Conservation (phyloP, 2,113 vertebrate genomes). For the Hippopotamus amphibius region DNA sequence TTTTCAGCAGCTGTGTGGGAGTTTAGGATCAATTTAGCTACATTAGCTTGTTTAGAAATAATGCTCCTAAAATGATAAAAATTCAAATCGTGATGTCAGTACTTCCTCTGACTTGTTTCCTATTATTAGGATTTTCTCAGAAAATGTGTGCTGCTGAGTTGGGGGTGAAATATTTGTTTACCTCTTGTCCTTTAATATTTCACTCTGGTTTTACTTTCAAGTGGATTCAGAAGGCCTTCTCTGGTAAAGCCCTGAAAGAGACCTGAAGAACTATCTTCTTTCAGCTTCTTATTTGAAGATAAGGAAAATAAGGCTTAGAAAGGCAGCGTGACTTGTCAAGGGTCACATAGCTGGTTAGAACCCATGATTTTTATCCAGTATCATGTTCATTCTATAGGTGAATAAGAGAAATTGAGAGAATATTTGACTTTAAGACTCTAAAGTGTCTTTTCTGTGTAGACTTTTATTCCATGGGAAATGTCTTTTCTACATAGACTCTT, state of each 20-base stretch:
- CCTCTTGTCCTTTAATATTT: background rate
- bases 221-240: background rate
- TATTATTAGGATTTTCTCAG: slow-evolving; percentile 61
- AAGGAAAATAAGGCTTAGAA: background rate
- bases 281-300: background rate
- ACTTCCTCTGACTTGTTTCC: slow-evolving; percentile 36
- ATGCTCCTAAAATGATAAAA: slow-evolving; percentile 56
- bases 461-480: background rate
- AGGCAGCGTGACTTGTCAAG: background rate
- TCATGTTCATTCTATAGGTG: background rate
- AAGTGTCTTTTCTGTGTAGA: background rate
- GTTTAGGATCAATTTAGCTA: slow-evolving; percentile 49
- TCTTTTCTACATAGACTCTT: background rate
- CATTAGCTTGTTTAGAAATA: slow-evolving; percentile 67
- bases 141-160: slow-evolving; percentile 47
- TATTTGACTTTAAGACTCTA: background rate
- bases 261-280: background rate
- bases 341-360: background rate
- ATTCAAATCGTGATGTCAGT: slow-evolving; percentile 40
- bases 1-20: slow-evolving; percentile 39
- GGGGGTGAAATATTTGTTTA: slow-evolving; percentile 1
- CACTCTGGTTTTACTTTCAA: background rate
- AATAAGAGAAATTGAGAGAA: background rate
- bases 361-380: background rate
- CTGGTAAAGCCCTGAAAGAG: background rate